Evolutionary conservation across 2,888 invertebrate genomes (phyloP), one percentile per base, ranked within the genome.

Genomic region (Papilio elwesi): DNA sequence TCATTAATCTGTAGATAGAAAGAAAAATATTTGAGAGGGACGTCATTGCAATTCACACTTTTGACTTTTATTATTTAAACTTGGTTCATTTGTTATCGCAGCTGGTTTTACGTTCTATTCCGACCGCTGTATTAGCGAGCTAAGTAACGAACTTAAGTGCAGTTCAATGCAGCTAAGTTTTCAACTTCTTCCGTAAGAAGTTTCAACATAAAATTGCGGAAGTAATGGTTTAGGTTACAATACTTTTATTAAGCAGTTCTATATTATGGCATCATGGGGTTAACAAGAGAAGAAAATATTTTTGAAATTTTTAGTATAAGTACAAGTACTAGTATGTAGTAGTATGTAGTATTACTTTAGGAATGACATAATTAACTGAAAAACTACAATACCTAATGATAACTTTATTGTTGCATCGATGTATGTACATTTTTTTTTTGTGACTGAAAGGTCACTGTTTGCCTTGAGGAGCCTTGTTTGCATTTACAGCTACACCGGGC

Each of bases 101-200:
- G 70, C 64, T 70, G 70, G 70, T 70, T 65, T 70, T 55, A 64
- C 26, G 55, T 65, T 55, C 48, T 16, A 62, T 62, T 70, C 64
- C 64, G 16, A 64, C 65, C 64, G 65, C 70, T 65, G 55, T 65
- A 70, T 70, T 65, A 70, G 70, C 48, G 64, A 49, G 70, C 65
- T 70, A 70, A 70, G 70, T 70, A 70, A 70, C 70, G 65, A 65
- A 70, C 65, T 70, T 70, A 70, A 70, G 70, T 55, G 65, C 65
- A 70, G 70, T 70, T 70, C 48, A 70, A 70, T 70, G 70, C 70
- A 55, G 70, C 55, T 70, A 48, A 70, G 70, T 70, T 70, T 70
- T 65, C 53, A 70, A 70, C 70, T 70, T 70, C 65, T 55, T 65
- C 65, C 36, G 3, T 16, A 36, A 36, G 53, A 70, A 70, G 57